Evolutionary conservation across 1,140 invertebrate genomes (phyloP), one percentile per base, ranked within the genome.

Genomic region (Zaprionus nigranus): DNA sequence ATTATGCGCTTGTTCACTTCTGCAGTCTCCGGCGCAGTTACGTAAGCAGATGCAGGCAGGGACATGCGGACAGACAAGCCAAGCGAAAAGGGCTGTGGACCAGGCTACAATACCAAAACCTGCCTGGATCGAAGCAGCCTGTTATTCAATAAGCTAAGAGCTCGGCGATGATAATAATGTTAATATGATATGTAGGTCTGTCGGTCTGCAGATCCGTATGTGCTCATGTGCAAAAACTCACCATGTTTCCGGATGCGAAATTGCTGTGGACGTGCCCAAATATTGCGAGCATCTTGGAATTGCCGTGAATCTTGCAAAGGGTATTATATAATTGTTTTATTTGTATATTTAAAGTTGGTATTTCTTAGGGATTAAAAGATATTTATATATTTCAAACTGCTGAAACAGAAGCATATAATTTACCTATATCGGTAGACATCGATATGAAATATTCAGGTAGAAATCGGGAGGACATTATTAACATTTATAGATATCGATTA

Each of bases 221-320:
- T 59, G 60, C 76, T 49, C 66, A 69, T 73, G 65, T 59, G 68
- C 54, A 60, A 74, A 88, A 84, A 59, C 78, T 75, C 53, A 78
- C 70, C 81, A 83, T 64, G 83, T 73, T 87, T 83, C 77, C 83
- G 83, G 83, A 87, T 87, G 74, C 78, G 51, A 83, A 88, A 54
- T 82, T 36, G 51, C n/a, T 69, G 67, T 51, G 53, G 56, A 54
- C 70, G 20, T 62, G 60, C n/a, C 28, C 28, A 68, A 43, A 40
- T 17, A 43, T 64, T 63, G 53, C 51, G 38, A n/a, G 17, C 53
- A 49, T 26, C 3, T 57, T 28, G 36, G 43, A 26, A 51, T 51
- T 51, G 46, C 46, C 20, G 3, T 13, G 46, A 22, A 24, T 51
- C 46, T 51, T 51, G 46, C n/a, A 51, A 24, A 24, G 46, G 1